These are phyloP conservation scores for Cryptus armator DNA, from an alignment of 2,888 invertebrate species.

Conservation along the genomic window DNA sequence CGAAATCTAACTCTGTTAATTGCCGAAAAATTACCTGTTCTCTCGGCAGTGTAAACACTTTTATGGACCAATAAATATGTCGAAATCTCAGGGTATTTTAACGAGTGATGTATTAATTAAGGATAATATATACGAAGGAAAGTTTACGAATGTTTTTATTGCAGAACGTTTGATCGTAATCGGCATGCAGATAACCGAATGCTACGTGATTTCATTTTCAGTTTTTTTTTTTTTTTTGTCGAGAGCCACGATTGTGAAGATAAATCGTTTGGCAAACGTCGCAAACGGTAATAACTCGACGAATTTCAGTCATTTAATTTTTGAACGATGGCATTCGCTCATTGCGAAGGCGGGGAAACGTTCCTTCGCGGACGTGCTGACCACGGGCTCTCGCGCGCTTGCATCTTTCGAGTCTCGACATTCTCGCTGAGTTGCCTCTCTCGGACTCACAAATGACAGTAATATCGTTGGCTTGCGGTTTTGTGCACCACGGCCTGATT, in stretches of 20 bases:
- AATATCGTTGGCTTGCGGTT: slow-evolving; percentile 82
- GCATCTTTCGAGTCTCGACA: slow-evolving; percentile 48
- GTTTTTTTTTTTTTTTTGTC: neutral
- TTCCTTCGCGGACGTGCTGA: slow-evolving; percentile 44
- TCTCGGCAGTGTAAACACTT: neutral
- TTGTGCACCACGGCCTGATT: slow-evolving; percentile 82
- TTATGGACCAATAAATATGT: slow-evolving; percentile 13
- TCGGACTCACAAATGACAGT: slow-evolving; percentile 81
- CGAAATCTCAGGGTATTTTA: slow-evolving; percentile 12
- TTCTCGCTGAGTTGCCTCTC: slow-evolving; percentile 60
- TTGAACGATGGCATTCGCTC: slow-evolving; percentile 70
- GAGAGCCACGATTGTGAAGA: slow-evolving; percentile 8
- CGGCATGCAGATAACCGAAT: neutral
- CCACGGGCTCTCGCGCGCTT: slow-evolving; percentile 42
- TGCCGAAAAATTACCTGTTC: neutral
- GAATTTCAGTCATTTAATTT: slow-evolving; percentile 79
- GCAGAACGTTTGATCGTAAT: slow-evolving; percentile 19
- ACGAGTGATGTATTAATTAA: slow-evolving; percentile 21
- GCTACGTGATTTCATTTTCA: neutral
- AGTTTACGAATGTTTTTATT: neutral
- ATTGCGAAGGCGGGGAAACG: slow-evolving; percentile 76
- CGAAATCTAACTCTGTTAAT: neutral
- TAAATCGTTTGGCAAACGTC: slow-evolving; percentile 40
- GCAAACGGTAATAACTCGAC: slow-evolving; percentile 75
- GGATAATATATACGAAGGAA: slow-evolving; percentile 4